A percentile compares a stretch with the other conserved stretches of the same genome.
phyloP scores from a whole-genome alignment of 1,140 invertebrate species.

The Phymastichus coffea region DNA sequence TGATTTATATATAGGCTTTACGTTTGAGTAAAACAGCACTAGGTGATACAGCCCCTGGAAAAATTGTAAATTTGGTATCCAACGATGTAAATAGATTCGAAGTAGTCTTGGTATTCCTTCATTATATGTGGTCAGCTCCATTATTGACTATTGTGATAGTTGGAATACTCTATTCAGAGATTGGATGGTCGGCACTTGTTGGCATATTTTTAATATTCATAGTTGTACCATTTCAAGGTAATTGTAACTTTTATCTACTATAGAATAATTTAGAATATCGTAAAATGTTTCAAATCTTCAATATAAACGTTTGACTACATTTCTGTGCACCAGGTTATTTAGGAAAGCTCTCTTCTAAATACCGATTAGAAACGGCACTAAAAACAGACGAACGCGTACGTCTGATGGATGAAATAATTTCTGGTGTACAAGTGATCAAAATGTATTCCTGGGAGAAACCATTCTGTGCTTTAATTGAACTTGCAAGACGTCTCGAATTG shows the following conservation, averaged over 20 bases:
- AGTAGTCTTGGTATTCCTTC: slow-evolving; percentile 58
- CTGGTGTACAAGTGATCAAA: slow-evolving; percentile 71
- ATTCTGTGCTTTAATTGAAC: slow-evolving; percentile 61
- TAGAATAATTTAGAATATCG: no score
- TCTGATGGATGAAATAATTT: slow-evolving; percentile 76
- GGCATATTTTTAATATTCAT: slow-evolving; percentile 67
- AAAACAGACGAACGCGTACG: slow-evolving; percentile 72
- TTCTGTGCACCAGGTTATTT: no score
- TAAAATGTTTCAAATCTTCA: no score
- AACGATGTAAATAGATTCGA: slow-evolving; percentile 72
- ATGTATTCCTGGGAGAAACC: slow-evolving; percentile 77
- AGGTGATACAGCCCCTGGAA: slow-evolving; percentile 73
- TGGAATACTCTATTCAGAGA: slow-evolving; percentile 63
- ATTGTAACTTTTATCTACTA: no score
- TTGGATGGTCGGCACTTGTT: slow-evolving; percentile 63
- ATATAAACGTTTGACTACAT: no score
- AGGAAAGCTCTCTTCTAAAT: slow-evolving; percentile 64
- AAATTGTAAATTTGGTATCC: slow-evolving; percentile 78
- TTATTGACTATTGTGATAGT: slow-evolving; percentile 61
- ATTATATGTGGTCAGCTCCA: slow-evolving; percentile 66
- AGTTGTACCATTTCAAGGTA: slow-evolving; percentile 71
- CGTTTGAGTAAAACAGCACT: slow-evolving; percentile 65
- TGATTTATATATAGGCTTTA: no score
- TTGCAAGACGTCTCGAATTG: slow-evolving; percentile 62
- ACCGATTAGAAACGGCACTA: slow-evolving; percentile 62